Evolutionary conservation across 1,140 invertebrate species (phyloP).

Genomic region (Limonius californicus): DNA sequence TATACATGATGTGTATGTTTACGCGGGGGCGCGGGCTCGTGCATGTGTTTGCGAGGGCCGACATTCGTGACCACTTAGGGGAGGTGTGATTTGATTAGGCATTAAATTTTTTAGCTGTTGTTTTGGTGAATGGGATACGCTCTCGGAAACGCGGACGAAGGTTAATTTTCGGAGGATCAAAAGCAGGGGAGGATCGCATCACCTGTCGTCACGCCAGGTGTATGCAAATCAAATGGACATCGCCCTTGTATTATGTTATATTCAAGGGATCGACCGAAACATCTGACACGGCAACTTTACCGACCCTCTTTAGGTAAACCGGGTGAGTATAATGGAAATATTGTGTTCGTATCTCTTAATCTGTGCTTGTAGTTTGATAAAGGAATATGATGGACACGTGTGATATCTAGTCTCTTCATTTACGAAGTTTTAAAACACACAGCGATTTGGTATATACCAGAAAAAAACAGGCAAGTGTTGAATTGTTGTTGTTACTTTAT

Average conservation of each 20-base stretch:
- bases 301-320: neutral
- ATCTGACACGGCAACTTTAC: neutral
- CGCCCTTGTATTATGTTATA: neutral
- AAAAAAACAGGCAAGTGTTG: too few relatives aligned
- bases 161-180: neutral
- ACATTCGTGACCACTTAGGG: constrained; percentile 7
- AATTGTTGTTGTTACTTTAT: too few relatives aligned
- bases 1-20: constrained; percentile 12
- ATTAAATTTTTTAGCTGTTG: constrained; percentile 4
- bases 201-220: neutral
- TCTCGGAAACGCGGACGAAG: neutral
- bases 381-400: neutral
- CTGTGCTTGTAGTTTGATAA: neutral
- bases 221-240: neutral
- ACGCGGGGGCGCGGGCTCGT: neutral
- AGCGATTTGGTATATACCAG: too few relatives aligned
- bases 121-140: neutral
- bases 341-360: neutral
- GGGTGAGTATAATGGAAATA: neutral
- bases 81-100: constrained; percentile 13
- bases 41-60: neutral
- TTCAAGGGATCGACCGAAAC: neutral
- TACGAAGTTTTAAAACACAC: too few relatives aligned
- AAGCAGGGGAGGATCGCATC: neutral
- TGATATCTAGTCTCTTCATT: too few relatives aligned